Conservation (phyloP, 2,797 vertebrate species). For the Cossypha heuglini region DNA sequence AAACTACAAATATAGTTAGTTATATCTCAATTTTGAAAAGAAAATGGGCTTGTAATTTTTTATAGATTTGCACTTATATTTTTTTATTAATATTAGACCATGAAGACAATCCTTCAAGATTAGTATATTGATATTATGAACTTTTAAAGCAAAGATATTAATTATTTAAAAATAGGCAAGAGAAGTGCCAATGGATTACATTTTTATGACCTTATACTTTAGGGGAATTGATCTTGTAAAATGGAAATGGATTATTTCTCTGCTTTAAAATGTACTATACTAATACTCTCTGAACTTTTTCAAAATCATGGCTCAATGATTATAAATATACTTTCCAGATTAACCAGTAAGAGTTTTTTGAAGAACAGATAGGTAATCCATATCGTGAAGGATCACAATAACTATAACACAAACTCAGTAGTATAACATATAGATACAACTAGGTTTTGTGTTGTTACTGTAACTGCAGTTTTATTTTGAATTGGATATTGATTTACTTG, state of each 20-base stretch:
- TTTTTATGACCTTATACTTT: background rate
- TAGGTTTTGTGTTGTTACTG: background rate
- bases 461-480: background rate
- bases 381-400: background rate
- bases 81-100: background rate
- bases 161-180: background rate
- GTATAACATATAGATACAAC: background rate
- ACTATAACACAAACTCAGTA: background rate
- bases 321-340: background rate
- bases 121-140: background rate
- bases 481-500: background rate
- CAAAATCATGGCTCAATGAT: background rate
- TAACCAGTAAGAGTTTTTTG: background rate
- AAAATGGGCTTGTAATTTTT: background rate
- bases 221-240: background rate
- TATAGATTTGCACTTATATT: background rate
- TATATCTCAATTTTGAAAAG: background rate
- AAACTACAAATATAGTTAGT: background rate
- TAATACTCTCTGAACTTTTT: background rate
- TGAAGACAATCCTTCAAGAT: background rate
- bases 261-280: background rate
- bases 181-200: background rate
- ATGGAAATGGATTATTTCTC: background rate
- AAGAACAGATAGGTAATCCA: background rate
- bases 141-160: background rate